Conservation (phyloP, 2,797 vertebrate genomes). For the Premnoplex brunnescens region DNA sequence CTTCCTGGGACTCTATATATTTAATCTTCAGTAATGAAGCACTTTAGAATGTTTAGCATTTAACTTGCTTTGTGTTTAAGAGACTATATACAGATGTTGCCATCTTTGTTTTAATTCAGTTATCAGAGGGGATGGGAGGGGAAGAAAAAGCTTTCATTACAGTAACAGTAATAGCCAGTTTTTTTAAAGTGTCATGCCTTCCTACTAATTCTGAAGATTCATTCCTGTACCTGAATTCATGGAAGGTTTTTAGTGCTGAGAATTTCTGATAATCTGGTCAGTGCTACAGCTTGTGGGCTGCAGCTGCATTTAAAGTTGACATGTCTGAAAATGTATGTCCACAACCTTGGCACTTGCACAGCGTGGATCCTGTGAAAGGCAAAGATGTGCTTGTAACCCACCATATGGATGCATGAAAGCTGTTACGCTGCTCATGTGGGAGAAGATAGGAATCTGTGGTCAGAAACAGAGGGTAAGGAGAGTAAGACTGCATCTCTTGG, state of each 20-base stretch:
- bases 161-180: background rate
- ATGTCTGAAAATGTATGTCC: background rate
- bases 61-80: background rate
- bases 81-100: background rate
- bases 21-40: background rate
- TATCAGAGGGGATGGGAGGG: background rate
- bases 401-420: accelerated
- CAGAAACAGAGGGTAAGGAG: background rate
- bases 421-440: background rate
- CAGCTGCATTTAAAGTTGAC: background rate
- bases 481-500: background rate
- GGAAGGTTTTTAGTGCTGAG: background rate
- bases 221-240: background rate
- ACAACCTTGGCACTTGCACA: background rate
- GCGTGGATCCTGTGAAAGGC: accelerated
- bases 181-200: background rate
- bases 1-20: background rate
- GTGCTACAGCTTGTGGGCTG: background rate
- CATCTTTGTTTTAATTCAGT: background rate
- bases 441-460: background rate
- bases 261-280: background rate
- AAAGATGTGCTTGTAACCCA: background rate
- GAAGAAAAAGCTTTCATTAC: background rate
- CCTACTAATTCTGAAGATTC: background rate
- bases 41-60: background rate